A percentile compares a stretch with the other conserved stretches of the same genome.
Evolutionary conservation across 2,888 invertebrate genomes (phyloP).

Genomic region (Drosophila diplacantha): DNA sequence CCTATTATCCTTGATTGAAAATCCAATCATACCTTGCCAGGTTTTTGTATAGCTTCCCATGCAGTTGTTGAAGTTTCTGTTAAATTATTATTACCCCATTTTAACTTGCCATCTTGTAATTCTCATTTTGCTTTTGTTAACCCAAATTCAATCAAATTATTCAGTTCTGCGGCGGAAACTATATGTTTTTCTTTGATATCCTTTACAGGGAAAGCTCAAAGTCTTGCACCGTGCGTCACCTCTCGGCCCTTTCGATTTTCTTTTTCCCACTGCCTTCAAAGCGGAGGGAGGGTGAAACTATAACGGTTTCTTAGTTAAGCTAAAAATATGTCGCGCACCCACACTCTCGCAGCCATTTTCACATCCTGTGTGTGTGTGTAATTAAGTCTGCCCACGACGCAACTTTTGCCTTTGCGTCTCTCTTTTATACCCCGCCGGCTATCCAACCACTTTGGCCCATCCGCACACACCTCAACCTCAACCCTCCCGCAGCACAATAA

Average conservation of each 20-base stretch:
- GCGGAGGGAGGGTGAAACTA: conserved; percentile 25
- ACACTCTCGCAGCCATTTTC: conserved; percentile 7
- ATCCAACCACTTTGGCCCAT: conserved; percentile 24
- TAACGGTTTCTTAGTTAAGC: conserved; percentile 59
- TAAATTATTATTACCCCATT: conserved; percentile 2
- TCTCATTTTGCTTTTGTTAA: neutral
- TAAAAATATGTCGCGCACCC: conserved; percentile 60
- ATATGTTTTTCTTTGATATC: conserved; percentile 36
- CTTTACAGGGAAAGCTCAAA: conserved; percentile 6
- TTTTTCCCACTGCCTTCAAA: neutral
- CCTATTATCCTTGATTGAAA: neutral
- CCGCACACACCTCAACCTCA: conserved; percentile 8
- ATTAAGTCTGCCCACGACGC: conserved; percentile 50
- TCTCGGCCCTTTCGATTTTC: neutral
- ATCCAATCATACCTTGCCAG: neutral
- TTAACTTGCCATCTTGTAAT: neutral
- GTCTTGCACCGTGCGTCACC: neutral
- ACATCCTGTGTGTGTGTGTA: conserved; percentile 27
- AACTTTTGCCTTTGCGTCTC: conserved; percentile 31
- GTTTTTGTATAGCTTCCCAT: neutral
- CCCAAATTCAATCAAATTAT: conserved; percentile 16
- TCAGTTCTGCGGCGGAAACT: conserved; percentile 12
- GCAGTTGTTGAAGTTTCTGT: neutral
- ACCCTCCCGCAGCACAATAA: conserved; percentile 42
- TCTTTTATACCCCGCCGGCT: conserved; percentile 24